Base-by-base conservation (phyloP, 2,888 invertebrate genomes). In the Archaeoteleia sp. region DNA sequence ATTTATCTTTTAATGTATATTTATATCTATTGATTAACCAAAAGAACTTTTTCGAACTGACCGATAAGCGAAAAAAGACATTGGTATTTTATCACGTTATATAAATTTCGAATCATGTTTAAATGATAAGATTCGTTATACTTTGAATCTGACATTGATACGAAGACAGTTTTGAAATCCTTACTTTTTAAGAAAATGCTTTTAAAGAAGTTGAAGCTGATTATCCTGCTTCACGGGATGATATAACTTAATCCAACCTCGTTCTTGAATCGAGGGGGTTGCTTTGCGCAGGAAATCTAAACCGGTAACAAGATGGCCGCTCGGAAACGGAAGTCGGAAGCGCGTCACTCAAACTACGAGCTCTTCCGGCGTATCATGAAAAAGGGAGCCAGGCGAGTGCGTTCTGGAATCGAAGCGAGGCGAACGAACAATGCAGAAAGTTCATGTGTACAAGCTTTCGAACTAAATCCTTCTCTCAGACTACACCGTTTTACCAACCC, bases 281-380 rank as follows among this genome's bases (percentile, higher is more conserved):
- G 37, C 12, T 35, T 57, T 67, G 74, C 70, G 72, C 75, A 75
- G 81, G 80, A 83, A 83, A 82, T 83, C 79, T 78, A 81, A 82
- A 81, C 80, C 81, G 81, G 84, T 80, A 82, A 79, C 84, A 84
- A 85, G 81, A 85, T 85, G 85, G 85, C 85, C 78, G 83, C 78
- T 78, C 82, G 84, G 84, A 84, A 81, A 82, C 84, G 85, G 84
- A 85, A 85, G 80, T 80, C 83, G 84, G 83, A 84, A 81, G 76
- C 81, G 80, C 84, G 85, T 85, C 85, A 82, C 83, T 85, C 85
- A 84, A 82, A 81, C 82, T 80, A 75, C 78, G 73, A 73, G 65
- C 74, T 76, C 76, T 79, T 84, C 84, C 84, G 84, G 79, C 81
- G 80, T 77, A 75, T 72, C 74, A 67, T 67, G 78, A 78, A 82